phyloP scores from a whole-genome alignment of 2,888 invertebrate species.

The Archips xylosteana region DNA sequence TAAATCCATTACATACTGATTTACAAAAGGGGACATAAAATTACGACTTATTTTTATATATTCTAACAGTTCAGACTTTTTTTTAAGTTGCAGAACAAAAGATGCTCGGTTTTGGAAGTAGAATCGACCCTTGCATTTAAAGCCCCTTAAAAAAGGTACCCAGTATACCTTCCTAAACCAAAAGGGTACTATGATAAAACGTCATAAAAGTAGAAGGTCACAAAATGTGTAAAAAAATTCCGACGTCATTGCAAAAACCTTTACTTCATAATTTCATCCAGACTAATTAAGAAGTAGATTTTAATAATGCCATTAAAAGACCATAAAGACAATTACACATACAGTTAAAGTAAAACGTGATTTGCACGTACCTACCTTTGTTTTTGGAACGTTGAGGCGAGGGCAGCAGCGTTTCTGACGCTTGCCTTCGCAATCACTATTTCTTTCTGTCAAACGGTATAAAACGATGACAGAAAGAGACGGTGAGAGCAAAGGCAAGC shows the following conservation, averaged over 20 bases:
- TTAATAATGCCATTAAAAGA: conserved; percentile 22
- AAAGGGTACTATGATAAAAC: not conserved
- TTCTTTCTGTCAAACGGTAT: too few relatives aligned
- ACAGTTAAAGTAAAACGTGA: conserved; percentile 31
- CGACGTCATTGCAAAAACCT: not conserved
- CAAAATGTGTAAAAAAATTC: not conserved
- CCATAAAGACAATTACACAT: conserved; percentile 29
- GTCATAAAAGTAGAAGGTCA: not conserved
- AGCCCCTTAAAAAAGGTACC: too few relatives aligned
- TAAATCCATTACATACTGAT: too few relatives aligned
- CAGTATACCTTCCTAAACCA: not conserved
- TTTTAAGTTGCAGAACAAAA: too few relatives aligned
- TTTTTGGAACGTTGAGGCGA: conserved; percentile 56
- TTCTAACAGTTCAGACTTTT: too few relatives aligned
- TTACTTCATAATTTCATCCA: not conserved
- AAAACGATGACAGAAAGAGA: too few relatives aligned
- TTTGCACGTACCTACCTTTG: conserved; percentile 48
- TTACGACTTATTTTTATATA: too few relatives aligned
- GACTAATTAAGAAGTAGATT: conserved; percentile 2
- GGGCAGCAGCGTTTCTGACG: conserved; percentile 44
- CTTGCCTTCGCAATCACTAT: too few relatives aligned
- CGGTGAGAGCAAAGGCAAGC: too few relatives aligned
- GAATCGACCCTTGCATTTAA: too few relatives aligned
- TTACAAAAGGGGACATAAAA: too few relatives aligned
- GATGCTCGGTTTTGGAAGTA: too few relatives aligned